Conservation (phyloP, 2,113 vertebrate species). For the Cyprinodon variegatus region DNA sequence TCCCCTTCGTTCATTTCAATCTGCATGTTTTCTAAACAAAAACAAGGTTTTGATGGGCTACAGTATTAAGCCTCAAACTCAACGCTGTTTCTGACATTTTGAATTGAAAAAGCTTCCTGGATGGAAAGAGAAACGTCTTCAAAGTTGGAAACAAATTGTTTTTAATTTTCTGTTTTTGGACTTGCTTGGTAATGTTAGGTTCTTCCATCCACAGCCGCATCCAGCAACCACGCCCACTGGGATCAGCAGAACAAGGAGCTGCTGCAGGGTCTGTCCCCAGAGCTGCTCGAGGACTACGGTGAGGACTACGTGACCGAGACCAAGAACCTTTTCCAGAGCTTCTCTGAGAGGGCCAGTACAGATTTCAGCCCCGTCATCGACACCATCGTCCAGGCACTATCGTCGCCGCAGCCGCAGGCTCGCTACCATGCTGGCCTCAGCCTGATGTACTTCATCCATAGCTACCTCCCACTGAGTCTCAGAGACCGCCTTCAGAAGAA, state of each 20-base stretch:
- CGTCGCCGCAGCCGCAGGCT: conserved; percentile 77
- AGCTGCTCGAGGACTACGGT: conserved; percentile 90
- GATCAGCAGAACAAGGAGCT: conserved; percentile 84
- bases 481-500: conserved; percentile 66
- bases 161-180: too few species aligned
- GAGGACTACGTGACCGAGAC: conserved; percentile 90
- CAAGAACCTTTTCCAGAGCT: conserved; percentile 84
- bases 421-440: conserved; percentile 89
- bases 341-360: conserved; percentile 77
- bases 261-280: conserved; percentile 79
- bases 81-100: too few species aligned
- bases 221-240: conserved; percentile 82
- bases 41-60: too few species aligned
- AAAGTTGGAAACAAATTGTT: too few species aligned
- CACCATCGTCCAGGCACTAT: conserved; percentile 85
- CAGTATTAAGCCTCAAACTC: too few species aligned
- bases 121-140: too few species aligned
- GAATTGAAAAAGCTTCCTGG: too few species aligned
- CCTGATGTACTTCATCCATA: conserved; percentile 90
- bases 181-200: not conserved
- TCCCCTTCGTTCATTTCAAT: too few species aligned
- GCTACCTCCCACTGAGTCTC: conserved; percentile 83
- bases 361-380: conserved; percentile 89
- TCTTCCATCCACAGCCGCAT: conserved; percentile 70
- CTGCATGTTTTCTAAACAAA: too few species aligned